phyloP scores from a whole-genome alignment of 2,797 vertebrate species.

The Arrhamphus sclerolepis region DNA sequence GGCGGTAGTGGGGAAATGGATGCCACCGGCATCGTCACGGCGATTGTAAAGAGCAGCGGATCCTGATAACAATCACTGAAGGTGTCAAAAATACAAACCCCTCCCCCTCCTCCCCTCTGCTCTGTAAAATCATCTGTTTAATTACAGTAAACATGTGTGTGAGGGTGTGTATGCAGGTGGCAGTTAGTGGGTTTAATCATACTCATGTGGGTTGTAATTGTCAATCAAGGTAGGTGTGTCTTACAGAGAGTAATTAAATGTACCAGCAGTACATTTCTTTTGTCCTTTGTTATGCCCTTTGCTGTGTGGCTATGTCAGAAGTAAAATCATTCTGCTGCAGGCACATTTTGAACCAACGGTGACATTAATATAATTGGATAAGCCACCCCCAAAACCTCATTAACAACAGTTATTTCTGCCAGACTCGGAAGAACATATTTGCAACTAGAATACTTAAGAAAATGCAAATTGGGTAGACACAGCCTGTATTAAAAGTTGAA shows the following conservation, averaged over 20 bases:
- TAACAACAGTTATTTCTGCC: not conserved
- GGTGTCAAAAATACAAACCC: conserved; percentile 70
- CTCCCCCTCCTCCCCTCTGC: conserved; percentile 24
- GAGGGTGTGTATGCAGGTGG: conserved; percentile 36
- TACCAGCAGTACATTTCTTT: conserved; percentile 38
- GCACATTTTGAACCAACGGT: conserved; percentile 1
- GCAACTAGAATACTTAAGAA: not conserved
- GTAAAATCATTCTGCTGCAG: conserved; percentile 13
- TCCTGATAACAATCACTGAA: conserved; percentile 70
- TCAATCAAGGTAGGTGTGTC: conserved; percentile 67
- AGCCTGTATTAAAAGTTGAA: too few species aligned
- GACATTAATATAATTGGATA: not conserved
- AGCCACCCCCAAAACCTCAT: not conserved
- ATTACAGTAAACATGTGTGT: conserved; percentile 64
- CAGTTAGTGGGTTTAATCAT: conserved; percentile 65
- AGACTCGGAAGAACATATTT: not conserved
- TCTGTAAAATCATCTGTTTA: conserved; percentile 73
- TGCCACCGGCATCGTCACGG: conserved; percentile 42
- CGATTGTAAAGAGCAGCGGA: conserved; percentile 66
- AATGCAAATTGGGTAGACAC: not conserved
- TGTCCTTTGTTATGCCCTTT: conserved; percentile 64
- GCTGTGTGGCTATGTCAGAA: conserved; percentile 16
- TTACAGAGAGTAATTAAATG: conserved; percentile 58
- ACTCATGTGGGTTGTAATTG: conserved; percentile 71
- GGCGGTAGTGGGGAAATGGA: conserved; percentile 50